A percentile compares a stretch with the other conserved stretches of the same genome.
Evolutionary conservation across 1,140 invertebrate species (phyloP).

Genomic region (Dolichoris vasculosae): DNA sequence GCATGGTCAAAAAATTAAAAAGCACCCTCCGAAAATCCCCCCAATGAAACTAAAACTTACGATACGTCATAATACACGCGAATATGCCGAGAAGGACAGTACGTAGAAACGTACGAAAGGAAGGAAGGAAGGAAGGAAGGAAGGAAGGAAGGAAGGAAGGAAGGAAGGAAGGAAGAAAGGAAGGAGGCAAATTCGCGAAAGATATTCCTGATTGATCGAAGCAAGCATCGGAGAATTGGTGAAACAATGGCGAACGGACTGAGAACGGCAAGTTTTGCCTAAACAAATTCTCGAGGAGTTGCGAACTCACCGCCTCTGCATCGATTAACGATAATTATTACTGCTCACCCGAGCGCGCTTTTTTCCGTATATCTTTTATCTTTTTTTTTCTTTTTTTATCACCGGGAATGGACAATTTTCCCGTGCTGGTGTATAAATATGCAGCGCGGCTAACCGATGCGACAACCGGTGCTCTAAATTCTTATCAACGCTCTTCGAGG

Average conservation of each 20-base stretch:
- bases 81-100: too few relatives aligned
- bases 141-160: neutral
- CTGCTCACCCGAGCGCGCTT: neutral
- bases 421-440: slow-evolving; percentile 51
- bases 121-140: neutral
- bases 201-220: too few relatives aligned
- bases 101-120: neutral
- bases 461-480: slow-evolving; percentile 46
- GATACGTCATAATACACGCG: too few relatives aligned
- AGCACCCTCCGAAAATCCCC: too few relatives aligned
- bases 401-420: slow-evolving; percentile 8
- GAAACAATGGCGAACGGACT: neutral
- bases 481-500: slow-evolving; percentile 47
- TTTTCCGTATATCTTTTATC: too few relatives aligned
- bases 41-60: too few relatives aligned
- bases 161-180: neutral
- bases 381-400: slow-evolving; percentile 41
- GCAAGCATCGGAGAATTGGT: neutral
- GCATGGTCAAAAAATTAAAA: too few relatives aligned
- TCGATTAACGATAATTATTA: slow-evolving; percentile 50
- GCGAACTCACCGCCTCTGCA: neutral
- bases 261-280: neutral
- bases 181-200: too few relatives aligned
- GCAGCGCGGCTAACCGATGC: slow-evolving; percentile 41
- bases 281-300: slow-evolving; percentile 45